Base-by-base conservation (phyloP, 2,888 invertebrate genomes). In the Lottia scabra region DNA sequence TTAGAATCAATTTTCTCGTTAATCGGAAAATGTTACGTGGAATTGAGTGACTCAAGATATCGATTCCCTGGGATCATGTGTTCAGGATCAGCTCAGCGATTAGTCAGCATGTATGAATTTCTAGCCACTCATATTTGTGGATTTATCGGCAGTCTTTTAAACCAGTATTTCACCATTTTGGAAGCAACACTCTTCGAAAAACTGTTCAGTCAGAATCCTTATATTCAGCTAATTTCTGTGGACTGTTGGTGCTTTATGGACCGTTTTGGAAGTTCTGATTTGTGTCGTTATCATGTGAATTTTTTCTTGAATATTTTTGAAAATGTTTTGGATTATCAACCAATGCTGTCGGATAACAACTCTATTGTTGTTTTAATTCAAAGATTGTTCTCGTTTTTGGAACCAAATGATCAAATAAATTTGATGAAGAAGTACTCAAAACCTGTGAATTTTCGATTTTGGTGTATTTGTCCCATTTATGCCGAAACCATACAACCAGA, bases 161-260 rank as follows among this genome's bases (percentile, higher is more conserved):
- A 79, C 2, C 74, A 63, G 67, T 76, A 81, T 70, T 87, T 87
- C 63, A 44, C 68, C n/a, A 63, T 71, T 16, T 38, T 85, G 74
- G 87, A 87, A 67, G 68, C 64, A 15, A 71, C 75, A 23, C 72
- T 87, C 44, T 46, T 87, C 44, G 62, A 74, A 30, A 75, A 82
- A 65, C 68, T 86, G 13, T 68, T 86, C 38, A 75, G 78, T 23
- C 12, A 46, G 5, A 79, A 79, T 70, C 69, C 73, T 10, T 72
- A 80, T 62, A 73, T 77, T 64, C 79, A 80, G n/a, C 69, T 77
- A 6, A 64, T 86, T 26, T 85, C 86, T 1, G 71, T 73, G 5
- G 87, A 87, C 76, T 77, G 81, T 27, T 87, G 87, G 87, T 86
- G 87, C 68, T 87, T 87, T 71, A 48, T 86, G 48, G 83, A 81